These are phyloP conservation scores for Sphaerophoria rueppellii DNA, from an alignment of 2,888 invertebrate species.

Conservation along the genomic window DNA sequence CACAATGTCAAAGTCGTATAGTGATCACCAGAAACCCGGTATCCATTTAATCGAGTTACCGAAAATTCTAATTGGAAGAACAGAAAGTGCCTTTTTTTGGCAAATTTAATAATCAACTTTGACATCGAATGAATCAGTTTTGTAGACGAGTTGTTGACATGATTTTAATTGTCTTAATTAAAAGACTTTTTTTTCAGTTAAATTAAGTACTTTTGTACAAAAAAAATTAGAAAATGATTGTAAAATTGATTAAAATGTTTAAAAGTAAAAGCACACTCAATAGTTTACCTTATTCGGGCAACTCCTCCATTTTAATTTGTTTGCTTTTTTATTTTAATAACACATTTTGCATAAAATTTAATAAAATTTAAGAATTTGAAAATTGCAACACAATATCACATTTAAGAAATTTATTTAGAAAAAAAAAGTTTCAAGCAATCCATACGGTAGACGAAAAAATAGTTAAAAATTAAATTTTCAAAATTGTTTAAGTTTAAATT, in stretches of 20 bases:
- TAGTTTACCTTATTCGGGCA: slow-evolving; percentile 8
- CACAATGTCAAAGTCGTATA: neutral
- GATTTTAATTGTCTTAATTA: no score
- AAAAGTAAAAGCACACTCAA: neutral
- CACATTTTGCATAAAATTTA: neutral
- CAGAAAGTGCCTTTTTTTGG: no score
- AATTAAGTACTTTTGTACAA: neutral
- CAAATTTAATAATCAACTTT: no score
- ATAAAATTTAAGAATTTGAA: neutral
- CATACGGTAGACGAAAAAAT: slow-evolving; percentile 56
- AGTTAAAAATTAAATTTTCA: slow-evolving; percentile 20
- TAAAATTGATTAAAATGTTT: neutral
- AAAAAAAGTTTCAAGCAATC: slow-evolving; percentile 32
- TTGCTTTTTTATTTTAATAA: neutral
- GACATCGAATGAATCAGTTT: no score
- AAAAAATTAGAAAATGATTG: neutral
- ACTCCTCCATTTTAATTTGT: slow-evolving; percentile 12
- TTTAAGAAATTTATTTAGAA: slow-evolving; percentile 1
- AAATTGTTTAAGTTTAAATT: slow-evolving; percentile 49
- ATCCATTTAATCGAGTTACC: neutral
- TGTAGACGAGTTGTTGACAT: no score
- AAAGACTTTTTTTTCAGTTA: no score
- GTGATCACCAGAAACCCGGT: neutral
- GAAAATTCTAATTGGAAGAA: neutral
- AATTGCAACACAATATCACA: neutral